These are phyloP conservation scores for Stenolophus ochropezus DNA, from an alignment of 2,888 invertebrate genomes.

Conservation along the genomic window DNA sequence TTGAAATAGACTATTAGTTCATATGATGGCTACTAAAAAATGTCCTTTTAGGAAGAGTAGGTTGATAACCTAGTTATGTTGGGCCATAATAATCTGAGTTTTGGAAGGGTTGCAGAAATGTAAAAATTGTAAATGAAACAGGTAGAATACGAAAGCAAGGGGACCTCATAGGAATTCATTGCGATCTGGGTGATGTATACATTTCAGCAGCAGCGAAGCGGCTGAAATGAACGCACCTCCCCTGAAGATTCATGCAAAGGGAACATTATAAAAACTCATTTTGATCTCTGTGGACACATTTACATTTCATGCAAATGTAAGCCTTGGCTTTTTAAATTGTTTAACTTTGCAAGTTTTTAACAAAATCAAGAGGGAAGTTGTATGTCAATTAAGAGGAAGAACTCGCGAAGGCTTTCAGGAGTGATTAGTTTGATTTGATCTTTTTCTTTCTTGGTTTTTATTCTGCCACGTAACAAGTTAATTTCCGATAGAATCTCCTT, in stretches of 20 bases:
- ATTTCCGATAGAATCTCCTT: constrained; percentile 43
- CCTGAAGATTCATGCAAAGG: constrained; percentile 10
- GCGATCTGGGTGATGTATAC: background rate
- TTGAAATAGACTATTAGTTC: too few species aligned
- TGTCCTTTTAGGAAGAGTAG: too few species aligned
- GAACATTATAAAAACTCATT: constrained; percentile 42
- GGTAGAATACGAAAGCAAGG: background rate
- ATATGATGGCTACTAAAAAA: too few species aligned
- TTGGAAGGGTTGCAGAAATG: too few species aligned
- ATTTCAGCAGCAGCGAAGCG: background rate
- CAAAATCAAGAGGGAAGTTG: background rate
- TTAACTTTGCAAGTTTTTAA: background rate
- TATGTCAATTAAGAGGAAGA: background rate
- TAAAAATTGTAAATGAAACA: background rate
- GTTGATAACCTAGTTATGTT: too few species aligned
- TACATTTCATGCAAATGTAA: constrained; percentile 40
- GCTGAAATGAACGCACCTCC: background rate
- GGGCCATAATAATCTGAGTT: too few species aligned
- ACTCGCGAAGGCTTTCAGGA: background rate
- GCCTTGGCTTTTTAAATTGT: background rate
- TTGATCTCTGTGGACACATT: constrained; percentile 25
- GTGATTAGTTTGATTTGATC: constrained; percentile 24
- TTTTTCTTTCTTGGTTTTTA: background rate
- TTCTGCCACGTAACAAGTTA: constrained; percentile 37
- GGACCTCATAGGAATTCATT: background rate